These are phyloP conservation scores for Thamnophis sirtalis DNA, from an alignment of 2,113 vertebrate species.

Conservation along the genomic window DNA sequence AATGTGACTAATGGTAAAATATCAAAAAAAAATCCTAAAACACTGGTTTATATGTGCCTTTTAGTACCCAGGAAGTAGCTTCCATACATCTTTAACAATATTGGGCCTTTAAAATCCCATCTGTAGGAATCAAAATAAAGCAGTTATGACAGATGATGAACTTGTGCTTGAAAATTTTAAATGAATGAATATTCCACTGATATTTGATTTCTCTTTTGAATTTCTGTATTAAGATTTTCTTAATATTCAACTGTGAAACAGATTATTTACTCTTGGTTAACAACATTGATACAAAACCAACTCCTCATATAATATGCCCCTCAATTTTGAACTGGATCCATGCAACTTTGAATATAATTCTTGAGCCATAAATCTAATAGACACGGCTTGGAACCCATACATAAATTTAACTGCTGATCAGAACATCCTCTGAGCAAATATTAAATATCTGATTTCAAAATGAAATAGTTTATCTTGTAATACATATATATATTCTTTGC, in stretches of 20 bases:
- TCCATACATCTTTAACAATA: not conserved
- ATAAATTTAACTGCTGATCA: not conserved
- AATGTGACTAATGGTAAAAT: not conserved
- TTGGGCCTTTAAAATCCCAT: not conserved
- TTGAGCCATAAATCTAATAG: not conserved
- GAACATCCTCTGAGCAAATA: not conserved
- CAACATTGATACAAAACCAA: not conserved
- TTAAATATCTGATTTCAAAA: not conserved
- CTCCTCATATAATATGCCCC: too few relatives aligned
- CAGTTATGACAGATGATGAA: not conserved
- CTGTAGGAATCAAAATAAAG: not conserved
- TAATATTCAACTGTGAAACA: not conserved
- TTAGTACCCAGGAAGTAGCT: not conserved
- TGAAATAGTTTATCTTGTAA: not conserved
- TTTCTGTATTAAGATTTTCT: not conserved
- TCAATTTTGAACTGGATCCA: not conserved
- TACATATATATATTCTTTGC: not conserved
- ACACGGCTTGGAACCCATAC: not conserved
- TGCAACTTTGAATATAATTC: not conserved
- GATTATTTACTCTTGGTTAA: not conserved
- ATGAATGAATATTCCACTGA: not conserved
- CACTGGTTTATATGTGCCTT: not conserved
- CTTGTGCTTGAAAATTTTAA: not conserved
- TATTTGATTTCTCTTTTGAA: not conserved
- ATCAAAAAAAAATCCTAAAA: not conserved